Conservation (phyloP, 1,140 invertebrate genomes). For the Orius insidiosus region DNA sequence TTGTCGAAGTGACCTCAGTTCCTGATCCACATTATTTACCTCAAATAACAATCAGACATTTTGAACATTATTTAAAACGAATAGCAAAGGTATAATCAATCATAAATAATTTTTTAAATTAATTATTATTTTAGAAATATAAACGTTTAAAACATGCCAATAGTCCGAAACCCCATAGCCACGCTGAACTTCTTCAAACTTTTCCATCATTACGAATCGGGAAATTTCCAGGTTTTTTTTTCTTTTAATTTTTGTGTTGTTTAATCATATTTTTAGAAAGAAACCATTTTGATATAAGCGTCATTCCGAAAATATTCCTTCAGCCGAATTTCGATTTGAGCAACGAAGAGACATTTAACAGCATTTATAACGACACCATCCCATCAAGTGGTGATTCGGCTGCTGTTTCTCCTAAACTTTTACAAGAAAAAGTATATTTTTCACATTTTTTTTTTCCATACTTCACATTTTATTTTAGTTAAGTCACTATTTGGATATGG, state of each 20-base stretch:
- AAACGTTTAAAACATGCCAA: conserved; percentile 30
- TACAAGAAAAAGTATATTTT: conserved; percentile 19
- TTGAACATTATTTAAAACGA: conserved; percentile 73
- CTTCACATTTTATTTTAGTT: conserved; percentile 32
- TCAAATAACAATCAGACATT: conserved; percentile 65
- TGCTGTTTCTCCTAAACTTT: conserved; percentile 18
- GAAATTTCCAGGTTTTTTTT: conserved; percentile 26
- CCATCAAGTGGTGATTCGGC: conserved; percentile 5
- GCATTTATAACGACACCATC: conserved; percentile 32
- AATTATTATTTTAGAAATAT: conserved; percentile 25
- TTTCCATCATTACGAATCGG: conserved; percentile 30
- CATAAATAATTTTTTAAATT: conserved; percentile 4
- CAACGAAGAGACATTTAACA: conserved; percentile 63
- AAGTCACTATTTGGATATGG: conserved; percentile 87
- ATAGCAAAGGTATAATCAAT: conserved; percentile 30
- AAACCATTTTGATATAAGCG: conserved; percentile 35
- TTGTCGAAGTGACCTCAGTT: conserved; percentile 65
- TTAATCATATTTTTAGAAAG: conserved; percentile 12
- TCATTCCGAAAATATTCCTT: conserved; percentile 77
- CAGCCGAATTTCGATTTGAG: conserved; percentile 64
- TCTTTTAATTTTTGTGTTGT: background rate
- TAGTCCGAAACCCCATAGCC: conserved; percentile 24
- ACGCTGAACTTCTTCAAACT: conserved; percentile 29
- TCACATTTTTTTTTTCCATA: conserved; percentile 2
- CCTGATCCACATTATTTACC: conserved; percentile 63